Base-by-base conservation (phyloP, 2,888 invertebrate genomes). In the Cheilosia impressa region DNA sequence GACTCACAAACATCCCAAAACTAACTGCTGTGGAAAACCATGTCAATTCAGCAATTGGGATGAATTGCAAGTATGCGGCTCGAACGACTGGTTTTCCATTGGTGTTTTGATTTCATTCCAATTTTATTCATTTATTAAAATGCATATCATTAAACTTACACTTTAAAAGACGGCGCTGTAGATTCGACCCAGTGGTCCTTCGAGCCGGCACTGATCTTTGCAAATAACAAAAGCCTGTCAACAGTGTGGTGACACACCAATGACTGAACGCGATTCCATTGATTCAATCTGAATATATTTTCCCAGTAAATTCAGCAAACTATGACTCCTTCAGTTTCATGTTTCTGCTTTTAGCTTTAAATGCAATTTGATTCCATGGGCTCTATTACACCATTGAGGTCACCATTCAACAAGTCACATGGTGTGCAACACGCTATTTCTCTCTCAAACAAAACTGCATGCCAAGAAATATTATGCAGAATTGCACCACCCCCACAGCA, bases 331-430 rank as follows among this genome's bases (percentile, higher is more conserved):
- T 47, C 19, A 3, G 3, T 7, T 47, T 47, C 47, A 19, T 19
- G 17, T 47, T 47, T 9, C 9, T 17, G 17, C 52, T 0, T 15
- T 24, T 24, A 15, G 22, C 10, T 45, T 24, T 10, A 63, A 66
- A 52, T 78, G 38, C 10, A 50, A 24, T 52, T 52, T 15, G 15
- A 24, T 13, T 52, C 24, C 52, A 52, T 52, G 52, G 6, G 52
- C 10, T 52, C 9, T 52, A 52, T 52, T 57, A 27, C 45, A 27
- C 47, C 38, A 73, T 73, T 73, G 63, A 79, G 83, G 79, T 73
- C 73, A 83, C 19, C 68, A 57, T 68, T 78, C 83, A 83, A 73
- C 83, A 83, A 77, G 82, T 83, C 62, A 34, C 34, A 72, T 83
- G 7, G 52, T 78, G 73, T 73, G 83, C 83, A 79, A 73, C 73